Evolutionary conservation across 1,140 invertebrate species (phyloP).

Genomic region (Solenopsis fugax): DNA sequence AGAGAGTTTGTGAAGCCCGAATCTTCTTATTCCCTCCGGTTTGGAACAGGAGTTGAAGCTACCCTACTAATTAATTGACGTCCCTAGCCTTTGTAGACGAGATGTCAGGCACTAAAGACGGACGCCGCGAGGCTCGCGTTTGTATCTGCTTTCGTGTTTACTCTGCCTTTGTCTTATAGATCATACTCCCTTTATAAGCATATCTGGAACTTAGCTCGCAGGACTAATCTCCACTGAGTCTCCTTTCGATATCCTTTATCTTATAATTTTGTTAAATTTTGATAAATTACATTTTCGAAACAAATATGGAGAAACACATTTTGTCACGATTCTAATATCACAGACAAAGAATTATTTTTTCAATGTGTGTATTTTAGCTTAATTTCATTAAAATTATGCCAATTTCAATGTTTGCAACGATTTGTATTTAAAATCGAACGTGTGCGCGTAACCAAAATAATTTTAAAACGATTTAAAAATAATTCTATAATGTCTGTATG

Average conservation of each 20-base stretch:
- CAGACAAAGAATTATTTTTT: neutral
- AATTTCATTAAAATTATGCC: conserved; percentile 1
- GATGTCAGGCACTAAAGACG: conserved; percentile 76
- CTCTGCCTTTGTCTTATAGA: conserved; percentile 76
- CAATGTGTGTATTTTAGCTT: neutral
- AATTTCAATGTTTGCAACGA: neutral
- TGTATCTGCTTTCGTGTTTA: conserved; percentile 66
- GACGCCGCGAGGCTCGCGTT: conserved; percentile 76
- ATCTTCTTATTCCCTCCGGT: conserved; percentile 48
- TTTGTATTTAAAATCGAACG: conserved; percentile 8
- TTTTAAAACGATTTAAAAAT: conserved; percentile 45
- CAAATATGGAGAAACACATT: neutral
- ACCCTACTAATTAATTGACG: conserved; percentile 83
- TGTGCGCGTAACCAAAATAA: conserved; percentile 27
- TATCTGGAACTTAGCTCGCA: conserved; percentile 38
- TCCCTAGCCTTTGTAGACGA: conserved; percentile 82
- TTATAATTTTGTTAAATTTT: neutral
- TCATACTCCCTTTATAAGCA: conserved; percentile 36
- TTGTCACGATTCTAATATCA: neutral
- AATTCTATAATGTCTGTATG: conserved; percentile 3
- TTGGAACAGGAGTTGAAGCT: conserved; percentile 36
- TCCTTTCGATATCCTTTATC: conserved; percentile 6
- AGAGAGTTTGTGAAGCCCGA: conserved; percentile 19
- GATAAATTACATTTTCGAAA: neutral
- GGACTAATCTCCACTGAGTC: conserved; percentile 14